Percentiles rank a stretch among this genome's conserved stretches.
Evolutionary conservation across 2,113 vertebrate species (phyloP).

Genomic region (Oreochromis aureus): DNA sequence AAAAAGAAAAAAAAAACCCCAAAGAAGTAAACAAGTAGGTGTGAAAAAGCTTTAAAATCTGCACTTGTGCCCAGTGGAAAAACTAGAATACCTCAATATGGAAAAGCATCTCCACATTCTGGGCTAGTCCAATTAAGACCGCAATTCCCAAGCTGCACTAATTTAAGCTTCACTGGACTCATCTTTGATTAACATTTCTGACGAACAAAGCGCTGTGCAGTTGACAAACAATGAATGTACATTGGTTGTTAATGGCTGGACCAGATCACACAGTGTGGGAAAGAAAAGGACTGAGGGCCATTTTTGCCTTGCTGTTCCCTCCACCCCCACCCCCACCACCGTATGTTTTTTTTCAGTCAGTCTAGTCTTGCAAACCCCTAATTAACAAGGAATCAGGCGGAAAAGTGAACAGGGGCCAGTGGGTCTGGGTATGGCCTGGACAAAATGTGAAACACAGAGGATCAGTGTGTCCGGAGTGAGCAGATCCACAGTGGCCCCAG

Average conservation of each 20-base stretch:
- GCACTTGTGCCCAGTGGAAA: background rate
- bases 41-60: background rate
- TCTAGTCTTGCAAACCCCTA: constrained; percentile 42
- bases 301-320: background rate
- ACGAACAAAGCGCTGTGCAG: constrained; percentile 7
- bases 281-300: constrained; percentile 25
- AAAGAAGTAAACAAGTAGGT: background rate
- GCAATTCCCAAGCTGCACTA: constrained; percentile 1
- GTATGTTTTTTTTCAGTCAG: constrained; percentile 14
- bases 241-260: constrained; percentile 24
- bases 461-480: constrained; percentile 21
- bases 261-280: constrained; percentile 45
- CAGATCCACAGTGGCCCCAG: background rate
- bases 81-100: background rate
- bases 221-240: constrained; percentile 24
- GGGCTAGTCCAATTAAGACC: constrained; percentile 37
- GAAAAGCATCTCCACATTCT: constrained; percentile 15
- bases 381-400: constrained; percentile 57
- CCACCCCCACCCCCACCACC: background rate
- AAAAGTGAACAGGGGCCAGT: constrained; percentile 30
- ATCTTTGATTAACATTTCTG: constrained; percentile 21
- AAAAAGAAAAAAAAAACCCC: rapidly evolving
- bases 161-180: constrained; percentile 17
- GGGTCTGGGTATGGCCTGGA: constrained; percentile 20
- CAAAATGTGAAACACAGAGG: constrained; percentile 43